Conservation (phyloP, 2,113 vertebrate genomes). For the Verasper variegatus region DNA sequence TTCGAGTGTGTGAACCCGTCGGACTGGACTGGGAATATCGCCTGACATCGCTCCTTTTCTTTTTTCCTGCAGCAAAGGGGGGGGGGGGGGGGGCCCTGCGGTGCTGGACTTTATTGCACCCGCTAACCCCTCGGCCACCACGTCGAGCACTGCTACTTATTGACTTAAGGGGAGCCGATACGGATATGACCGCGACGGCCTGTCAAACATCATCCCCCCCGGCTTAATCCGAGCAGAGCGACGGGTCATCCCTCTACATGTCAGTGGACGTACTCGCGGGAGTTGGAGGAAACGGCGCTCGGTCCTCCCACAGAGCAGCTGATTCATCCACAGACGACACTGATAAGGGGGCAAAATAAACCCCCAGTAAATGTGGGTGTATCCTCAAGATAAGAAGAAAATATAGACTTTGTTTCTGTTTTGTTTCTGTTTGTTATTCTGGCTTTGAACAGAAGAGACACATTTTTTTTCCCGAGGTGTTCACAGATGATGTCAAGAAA, state of each 20-base stretch:
- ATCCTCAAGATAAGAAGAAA: slow-evolving; percentile 37
- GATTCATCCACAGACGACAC: slow-evolving; percentile 37
- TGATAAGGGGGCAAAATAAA: slow-evolving; percentile 31
- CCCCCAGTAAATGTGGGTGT: slow-evolving; percentile 20
- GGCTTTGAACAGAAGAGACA: slow-evolving; percentile 42
- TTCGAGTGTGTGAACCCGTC: slow-evolving; percentile 56
- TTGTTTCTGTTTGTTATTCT: slow-evolving; percentile 28
- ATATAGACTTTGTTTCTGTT: background rate
- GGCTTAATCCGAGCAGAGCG: slow-evolving; percentile 38
- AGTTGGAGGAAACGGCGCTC: slow-evolving; percentile 16
- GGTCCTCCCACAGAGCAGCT: slow-evolving; percentile 28
- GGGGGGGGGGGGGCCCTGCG: slow-evolving; percentile 40
- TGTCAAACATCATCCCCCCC: slow-evolving; percentile 45
- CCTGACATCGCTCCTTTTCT: slow-evolving; percentile 54
- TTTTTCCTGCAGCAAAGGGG: slow-evolving; percentile 21
- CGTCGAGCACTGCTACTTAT: slow-evolving; percentile 15
- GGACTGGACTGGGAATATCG: slow-evolving; percentile 64
- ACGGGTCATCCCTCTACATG: slow-evolving; percentile 34
- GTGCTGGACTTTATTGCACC: slow-evolving; percentile 64
- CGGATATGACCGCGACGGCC: slow-evolving; percentile 40
- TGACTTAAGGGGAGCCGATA: slow-evolving; percentile 42
- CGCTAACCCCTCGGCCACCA: slow-evolving; percentile 44
- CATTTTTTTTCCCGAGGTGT: slow-evolving; percentile 61
- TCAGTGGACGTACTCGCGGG: slow-evolving; percentile 34
- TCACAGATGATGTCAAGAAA: slow-evolving; percentile 79